Percentiles rank a stretch among this genome's conserved stretches.
phyloP scores from a whole-genome alignment of 2,113 vertebrate species.

The Coturnix japonica region DNA sequence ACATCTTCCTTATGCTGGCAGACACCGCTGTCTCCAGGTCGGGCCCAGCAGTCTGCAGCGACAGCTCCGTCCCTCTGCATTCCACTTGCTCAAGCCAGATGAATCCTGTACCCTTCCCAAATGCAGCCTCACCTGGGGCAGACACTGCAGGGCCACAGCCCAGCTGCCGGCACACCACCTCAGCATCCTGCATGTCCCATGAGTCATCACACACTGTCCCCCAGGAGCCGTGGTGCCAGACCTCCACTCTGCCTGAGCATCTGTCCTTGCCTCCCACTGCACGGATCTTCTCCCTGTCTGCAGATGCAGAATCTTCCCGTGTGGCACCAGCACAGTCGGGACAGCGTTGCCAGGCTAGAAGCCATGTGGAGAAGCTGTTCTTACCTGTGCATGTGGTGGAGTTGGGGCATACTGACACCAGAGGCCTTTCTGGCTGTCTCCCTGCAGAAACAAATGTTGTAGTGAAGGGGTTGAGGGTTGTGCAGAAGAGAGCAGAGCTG shows the following conservation, averaged over 20 bases:
- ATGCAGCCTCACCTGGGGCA: background rate
- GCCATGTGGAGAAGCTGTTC: background rate
- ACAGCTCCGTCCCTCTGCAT: background rate
- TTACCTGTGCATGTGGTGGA: background rate
- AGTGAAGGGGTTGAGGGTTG: background rate
- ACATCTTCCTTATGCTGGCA: background rate
- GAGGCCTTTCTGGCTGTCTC: fast-evolving
- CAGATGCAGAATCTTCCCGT: background rate
- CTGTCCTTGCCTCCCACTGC: background rate
- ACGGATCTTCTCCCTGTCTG: background rate
- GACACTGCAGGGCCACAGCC: background rate
- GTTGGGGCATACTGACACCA: fast-evolving
- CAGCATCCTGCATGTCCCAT: background rate
- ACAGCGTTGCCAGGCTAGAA: background rate
- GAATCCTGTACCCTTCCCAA: background rate
- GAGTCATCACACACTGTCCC: background rate
- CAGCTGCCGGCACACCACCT: background rate
- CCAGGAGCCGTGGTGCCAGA: background rate
- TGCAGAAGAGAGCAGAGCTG: background rate
- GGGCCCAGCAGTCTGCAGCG: background rate
- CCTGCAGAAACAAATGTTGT: background rate
- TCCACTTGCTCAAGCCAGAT: background rate
- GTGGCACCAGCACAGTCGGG: fast-evolving
- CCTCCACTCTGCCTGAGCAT: background rate
- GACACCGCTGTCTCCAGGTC: background rate